Percentiles rank a stretch among this genome's conserved stretches.
Conservation (phyloP, 2,797 vertebrate species). For the Eptatretus atami region DNA sequence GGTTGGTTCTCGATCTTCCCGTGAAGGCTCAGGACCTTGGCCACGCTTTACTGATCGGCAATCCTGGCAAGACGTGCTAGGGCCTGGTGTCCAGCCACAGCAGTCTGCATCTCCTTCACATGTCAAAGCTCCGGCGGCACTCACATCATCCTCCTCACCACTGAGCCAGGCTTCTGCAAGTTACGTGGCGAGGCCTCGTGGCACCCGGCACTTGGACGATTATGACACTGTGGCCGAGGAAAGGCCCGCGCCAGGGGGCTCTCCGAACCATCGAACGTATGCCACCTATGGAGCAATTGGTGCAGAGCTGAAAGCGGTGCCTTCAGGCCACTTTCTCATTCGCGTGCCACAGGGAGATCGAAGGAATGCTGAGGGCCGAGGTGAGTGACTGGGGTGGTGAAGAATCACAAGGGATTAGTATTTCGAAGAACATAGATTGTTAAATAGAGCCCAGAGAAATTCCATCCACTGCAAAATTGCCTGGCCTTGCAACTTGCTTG, state of each 20-base stretch:
- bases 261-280: no score
- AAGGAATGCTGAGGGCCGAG: neutral
- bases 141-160: neutral
- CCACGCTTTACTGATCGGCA: neutral
- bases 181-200: neutral
- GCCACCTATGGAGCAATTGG: no score
- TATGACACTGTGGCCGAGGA: slow-evolving; percentile 3
- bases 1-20: neutral
- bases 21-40: no score
- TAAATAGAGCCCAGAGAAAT: no score
- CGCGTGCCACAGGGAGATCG: slow-evolving; percentile 4
- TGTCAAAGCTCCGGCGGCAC: neutral
- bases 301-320: neutral
- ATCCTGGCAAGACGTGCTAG: neutral
- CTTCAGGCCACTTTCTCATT: neutral
- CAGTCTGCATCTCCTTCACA: neutral
- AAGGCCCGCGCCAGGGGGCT: neutral
- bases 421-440: no score
- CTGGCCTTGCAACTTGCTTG: no score
- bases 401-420: no score
- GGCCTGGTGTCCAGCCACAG: neutral
- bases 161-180: neutral
- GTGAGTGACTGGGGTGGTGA: no score
- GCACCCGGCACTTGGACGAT: neutral
- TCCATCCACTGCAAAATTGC: no score